Evolutionary conservation across 1,140 invertebrate genomes (phyloP).

Genomic region (Panonychus citri): DNA sequence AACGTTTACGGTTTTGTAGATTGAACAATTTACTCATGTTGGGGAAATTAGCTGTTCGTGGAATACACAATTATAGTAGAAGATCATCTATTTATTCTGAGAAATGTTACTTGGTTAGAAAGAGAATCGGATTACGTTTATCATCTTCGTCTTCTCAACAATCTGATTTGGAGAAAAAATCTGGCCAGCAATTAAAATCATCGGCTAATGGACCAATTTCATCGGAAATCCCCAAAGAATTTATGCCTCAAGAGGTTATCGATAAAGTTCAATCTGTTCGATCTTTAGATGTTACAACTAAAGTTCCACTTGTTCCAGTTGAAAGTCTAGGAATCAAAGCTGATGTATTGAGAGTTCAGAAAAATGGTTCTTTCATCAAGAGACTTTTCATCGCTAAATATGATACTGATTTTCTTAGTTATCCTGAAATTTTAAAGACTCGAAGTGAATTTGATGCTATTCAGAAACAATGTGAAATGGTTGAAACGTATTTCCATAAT

Average conservation of each 20-base stretch:
- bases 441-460: constrained; percentile 7
- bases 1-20: too few relatives aligned
- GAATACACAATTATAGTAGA: too few relatives aligned
- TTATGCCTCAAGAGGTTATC: background rate
- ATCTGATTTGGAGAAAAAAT: too few relatives aligned
- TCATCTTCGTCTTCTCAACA: too few relatives aligned
- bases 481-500: background rate
- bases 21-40: too few relatives aligned
- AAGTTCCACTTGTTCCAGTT: background rate
- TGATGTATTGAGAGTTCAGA: constrained; percentile 2
- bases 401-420: constrained; percentile 11
- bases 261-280: background rate
- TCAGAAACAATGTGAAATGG: constrained; percentile 6
- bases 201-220: too few relatives aligned
- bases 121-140: too few relatives aligned
- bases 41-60: too few relatives aligned
- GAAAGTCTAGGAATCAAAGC: background rate
- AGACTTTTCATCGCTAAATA: constrained; percentile 2
- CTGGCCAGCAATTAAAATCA: too few relatives aligned
- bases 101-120: too few relatives aligned
- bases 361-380: constrained; percentile 6
- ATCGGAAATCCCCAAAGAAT: background rate
- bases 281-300: background rate
- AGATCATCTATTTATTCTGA: too few relatives aligned
- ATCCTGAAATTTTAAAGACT: constrained; percentile 8